Base-by-base conservation (phyloP, 2,797 vertebrate species). In the Myiotriccus ornatus region DNA sequence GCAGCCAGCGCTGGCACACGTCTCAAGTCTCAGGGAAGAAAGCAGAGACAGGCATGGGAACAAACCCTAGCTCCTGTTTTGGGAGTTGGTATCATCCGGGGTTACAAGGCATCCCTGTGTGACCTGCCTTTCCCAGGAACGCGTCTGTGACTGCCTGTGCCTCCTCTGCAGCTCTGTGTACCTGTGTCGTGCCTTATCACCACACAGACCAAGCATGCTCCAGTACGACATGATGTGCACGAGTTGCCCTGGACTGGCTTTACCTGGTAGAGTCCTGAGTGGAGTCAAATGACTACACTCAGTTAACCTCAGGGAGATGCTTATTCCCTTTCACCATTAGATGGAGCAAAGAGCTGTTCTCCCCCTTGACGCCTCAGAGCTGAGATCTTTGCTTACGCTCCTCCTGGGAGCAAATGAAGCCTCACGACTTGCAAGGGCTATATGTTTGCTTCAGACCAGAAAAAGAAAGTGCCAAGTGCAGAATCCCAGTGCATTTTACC, bases 181-280 rank as follows among this genome's bases (percentile, higher is more conserved):
- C 52, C 39, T 22, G 1, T 37, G 53, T 21, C 14, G 1, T 43
- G 27, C 20, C 7, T 82, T 57, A 37, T 23, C 55, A 34, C 24
- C 24, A 20, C 30, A 55, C 9, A 70, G 57, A 53, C 24, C 17
- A 52, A 44, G 30, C 0, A 0, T 70, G 22, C 47, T 57, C 41
- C 46, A 3, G 2, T 52, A 12, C 2, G 1, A 21, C 52, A 8
- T 39, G 7, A 15, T 0, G 4, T 3, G 2, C 5, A 1, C 0
- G 0, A 6, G 7, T 76, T 82, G 28, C 34, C 37, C 37, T 37
- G 52, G 34, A 13, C 52, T 85, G 68, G 24, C 25, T 44, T 85
- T 19, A 24, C 2, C 3, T 5, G 10, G 37, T 35, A 34, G 21
- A 44, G 19, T 44, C 43, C 43, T 20, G 43, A 44, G 19, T 44